A percentile compares a stretch with the other conserved stretches of the same genome.
Evolutionary conservation across 2,797 vertebrate species (phyloP).

Genomic region (Pogoniulus pusillus): DNA sequence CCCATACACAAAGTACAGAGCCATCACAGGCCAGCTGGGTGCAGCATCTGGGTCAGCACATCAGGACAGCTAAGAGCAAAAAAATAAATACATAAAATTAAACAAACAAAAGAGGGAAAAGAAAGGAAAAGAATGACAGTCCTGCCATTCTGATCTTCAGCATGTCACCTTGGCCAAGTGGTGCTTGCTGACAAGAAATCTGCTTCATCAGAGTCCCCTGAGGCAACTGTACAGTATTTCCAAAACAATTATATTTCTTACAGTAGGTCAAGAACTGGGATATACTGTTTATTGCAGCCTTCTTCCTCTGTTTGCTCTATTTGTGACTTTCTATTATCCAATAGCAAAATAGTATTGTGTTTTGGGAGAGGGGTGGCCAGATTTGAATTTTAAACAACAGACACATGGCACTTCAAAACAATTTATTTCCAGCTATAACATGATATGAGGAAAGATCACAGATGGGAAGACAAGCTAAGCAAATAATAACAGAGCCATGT

Average conservation of each 20-base stretch:
- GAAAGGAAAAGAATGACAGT: background rate
- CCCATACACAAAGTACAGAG: accelerated
- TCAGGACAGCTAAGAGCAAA: background rate
- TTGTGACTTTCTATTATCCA: constrained; percentile 23
- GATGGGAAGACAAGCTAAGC: background rate
- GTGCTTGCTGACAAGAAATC: background rate
- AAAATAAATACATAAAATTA: background rate
- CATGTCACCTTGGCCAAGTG: background rate
- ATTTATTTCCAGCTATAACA: constrained; percentile 32
- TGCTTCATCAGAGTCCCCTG: background rate
- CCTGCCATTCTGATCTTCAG: background rate
- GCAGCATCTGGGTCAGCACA: background rate
- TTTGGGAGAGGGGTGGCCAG: background rate
- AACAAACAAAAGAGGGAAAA: background rate
- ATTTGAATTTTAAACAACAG: constrained; percentile 36
- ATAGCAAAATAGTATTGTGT: background rate
- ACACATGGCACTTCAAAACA: constrained; percentile 14
- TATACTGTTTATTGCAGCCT: background rate
- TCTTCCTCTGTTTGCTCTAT: background rate
- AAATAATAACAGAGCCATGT: constrained; percentile 6
- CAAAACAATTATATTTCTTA: background rate
- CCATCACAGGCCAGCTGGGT: background rate
- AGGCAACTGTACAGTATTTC: background rate
- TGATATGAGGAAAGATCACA: background rate
- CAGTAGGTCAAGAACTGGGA: background rate